Conservation (phyloP, 2,113 vertebrate species). For the Rhynchomys soricoides region DNA sequence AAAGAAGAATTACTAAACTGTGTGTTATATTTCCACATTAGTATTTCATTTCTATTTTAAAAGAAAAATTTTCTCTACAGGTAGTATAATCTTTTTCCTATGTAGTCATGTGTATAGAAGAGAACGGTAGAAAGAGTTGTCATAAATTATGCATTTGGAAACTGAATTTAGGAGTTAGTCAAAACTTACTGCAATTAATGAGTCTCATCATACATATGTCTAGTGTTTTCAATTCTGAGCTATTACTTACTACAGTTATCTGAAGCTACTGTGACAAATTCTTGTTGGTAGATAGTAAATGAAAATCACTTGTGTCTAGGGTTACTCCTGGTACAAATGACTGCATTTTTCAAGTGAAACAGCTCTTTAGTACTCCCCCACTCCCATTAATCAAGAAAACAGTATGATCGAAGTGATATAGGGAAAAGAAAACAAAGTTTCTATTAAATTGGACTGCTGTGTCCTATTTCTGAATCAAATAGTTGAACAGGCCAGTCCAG, state of each 20-base stretch:
- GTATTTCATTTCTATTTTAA: constrained; percentile 18
- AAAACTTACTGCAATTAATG: constrained; percentile 16
- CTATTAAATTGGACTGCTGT: not conserved
- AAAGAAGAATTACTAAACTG: constrained; percentile 33
- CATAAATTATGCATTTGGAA: not conserved
- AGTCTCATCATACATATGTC: not conserved
- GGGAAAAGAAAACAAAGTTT: not conserved
- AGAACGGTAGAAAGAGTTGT: constrained; percentile 5
- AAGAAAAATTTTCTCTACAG: constrained; percentile 12
- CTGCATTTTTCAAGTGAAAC: not conserved
- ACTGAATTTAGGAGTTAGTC: not conserved
- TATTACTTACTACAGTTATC: not conserved
- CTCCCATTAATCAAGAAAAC: not conserved
- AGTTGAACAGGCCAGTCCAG: not conserved
- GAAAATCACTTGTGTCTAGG: not conserved
- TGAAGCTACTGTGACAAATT: not conserved
- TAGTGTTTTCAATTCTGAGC: not conserved
- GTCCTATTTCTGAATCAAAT: not conserved
- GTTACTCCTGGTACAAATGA: not conserved
- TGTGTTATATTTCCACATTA: constrained; percentile 17
- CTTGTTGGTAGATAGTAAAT: not conserved
- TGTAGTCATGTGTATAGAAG: not conserved
- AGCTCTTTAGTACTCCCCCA: not conserved
- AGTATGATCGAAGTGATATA: not conserved
- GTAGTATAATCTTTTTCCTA: not conserved